These are phyloP conservation scores for Aporophyla nigra DNA, from an alignment of 2,888 invertebrate species.

Conservation along the genomic window DNA sequence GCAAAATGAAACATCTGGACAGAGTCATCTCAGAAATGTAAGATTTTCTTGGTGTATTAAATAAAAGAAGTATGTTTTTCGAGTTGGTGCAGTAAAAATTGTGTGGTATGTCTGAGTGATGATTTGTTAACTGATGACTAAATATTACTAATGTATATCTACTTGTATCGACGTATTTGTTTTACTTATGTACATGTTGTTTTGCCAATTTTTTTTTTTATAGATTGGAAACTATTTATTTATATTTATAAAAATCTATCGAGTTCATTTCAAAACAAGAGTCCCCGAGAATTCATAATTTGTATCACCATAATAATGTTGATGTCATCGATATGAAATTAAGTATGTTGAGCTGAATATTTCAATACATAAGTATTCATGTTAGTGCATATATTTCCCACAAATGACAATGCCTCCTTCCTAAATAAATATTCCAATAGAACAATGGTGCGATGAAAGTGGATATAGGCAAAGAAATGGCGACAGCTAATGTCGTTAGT, in stretches of 20 bases:
- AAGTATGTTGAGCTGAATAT: not conserved
- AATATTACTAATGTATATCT: not conserved
- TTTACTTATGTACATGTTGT: not conserved
- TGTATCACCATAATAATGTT: not conserved
- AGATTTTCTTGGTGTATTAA: not conserved
- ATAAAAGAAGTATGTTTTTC: not conserved
- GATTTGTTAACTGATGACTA: not conserved
- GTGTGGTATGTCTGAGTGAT: too few relatives aligned
- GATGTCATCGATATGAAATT: too few relatives aligned
- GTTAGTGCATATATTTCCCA: slow-evolving; percentile 5
- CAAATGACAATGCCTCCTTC: slow-evolving; percentile 30
- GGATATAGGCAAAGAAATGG: slow-evolving; percentile 53
- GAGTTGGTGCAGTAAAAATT: not conserved
- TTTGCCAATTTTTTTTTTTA: too few relatives aligned
- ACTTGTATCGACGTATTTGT: not conserved
- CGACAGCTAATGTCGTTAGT: slow-evolving; percentile 49
- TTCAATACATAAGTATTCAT: not conserved
- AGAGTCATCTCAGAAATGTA: not conserved
- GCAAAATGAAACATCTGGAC: not conserved
- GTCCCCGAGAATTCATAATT: not conserved
- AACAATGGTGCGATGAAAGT: slow-evolving; percentile 60
- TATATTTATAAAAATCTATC: too few relatives aligned
- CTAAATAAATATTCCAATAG: slow-evolving; percentile 33
- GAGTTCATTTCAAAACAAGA: not conserved
- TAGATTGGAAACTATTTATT: too few relatives aligned